Evolutionary conservation across 2,113 vertebrate species (phyloP), one percentile per base, ranked within the genome.

Genomic region (Peromyscus maniculatus): DNA sequence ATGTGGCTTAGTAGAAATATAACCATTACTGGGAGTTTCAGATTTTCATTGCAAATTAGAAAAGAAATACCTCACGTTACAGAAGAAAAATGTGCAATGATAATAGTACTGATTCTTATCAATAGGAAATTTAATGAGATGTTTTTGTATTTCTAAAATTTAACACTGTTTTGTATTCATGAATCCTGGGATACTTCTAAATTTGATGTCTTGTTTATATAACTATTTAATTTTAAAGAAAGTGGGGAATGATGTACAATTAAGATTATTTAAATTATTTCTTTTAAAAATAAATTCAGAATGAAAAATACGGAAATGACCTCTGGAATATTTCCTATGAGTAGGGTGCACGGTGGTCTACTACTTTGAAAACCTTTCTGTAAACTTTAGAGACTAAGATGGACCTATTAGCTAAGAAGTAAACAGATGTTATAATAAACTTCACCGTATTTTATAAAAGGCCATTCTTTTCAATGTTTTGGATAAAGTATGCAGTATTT

Each of bases 281-380:
- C 6, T 91, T 94, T 93, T 26, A 79, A 89, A 95, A 93, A 33
- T 49, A 93, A 71, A 39, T 83, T 90, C 46, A n/a, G 13, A 55
- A 49, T 36, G 36, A 79, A 95, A 49, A 80, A 9, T 39, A 33
- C 55, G 78, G 28, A 69, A 82, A 55, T 66, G 10, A 46, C 64
- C 33, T n/a, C 19, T 62, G 11, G 16, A 91, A 43, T 79, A 89
- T 86, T 91, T 33, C 75, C 39, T 16, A 28, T 55, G 19, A 82
- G 3, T 74, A 1, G 43, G 7, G 55, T 59, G 1, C 12, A 83
- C 91, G 28, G 36, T 74, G 89, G 7, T 89, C n/a, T 59, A 16
- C 22, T 21, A 84, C 6, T 3, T 8, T 59, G 74, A 94, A 90
- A 93, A 57, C 2, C 67, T 89, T 74, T 28, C 62, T 49, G 69